Base-by-base conservation (phyloP, 2,888 invertebrate genomes). In the Tineola bisselliella region DNA sequence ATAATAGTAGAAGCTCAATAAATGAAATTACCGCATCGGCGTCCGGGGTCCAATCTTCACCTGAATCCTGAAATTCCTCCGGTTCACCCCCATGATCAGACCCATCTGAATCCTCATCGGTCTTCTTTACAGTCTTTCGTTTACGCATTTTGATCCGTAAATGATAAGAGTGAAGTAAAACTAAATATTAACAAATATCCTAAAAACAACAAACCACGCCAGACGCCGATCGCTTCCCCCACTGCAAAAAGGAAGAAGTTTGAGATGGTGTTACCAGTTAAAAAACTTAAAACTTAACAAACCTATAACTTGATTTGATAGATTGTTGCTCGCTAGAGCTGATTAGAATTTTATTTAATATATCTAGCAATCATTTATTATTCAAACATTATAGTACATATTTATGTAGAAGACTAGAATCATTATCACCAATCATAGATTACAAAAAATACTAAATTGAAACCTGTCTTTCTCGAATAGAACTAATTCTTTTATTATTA, bases 21-120 rank as follows among this genome's bases (percentile, higher is more conserved):
- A 48, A 48, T 43, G 17, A 18, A n/a, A 25, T 73, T 77, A 88
- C 87, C 71, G 84, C 67, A 75, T 84, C 86, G 70, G 69, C 87
- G 69, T 86, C 87, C 75, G 88, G 88, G 77, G 87, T 88, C 88
- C 88, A 88, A 76, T 88, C 88, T 75, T 87, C 88, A 54, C 88
- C 88, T 1, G 88, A 88, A 69, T 88, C 88, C 74, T 88, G 87
- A 66, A 88, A 88, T 69, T 88, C 88, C 81, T 88, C 88, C 64
- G 86, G 87, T 72, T 88, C 88, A 52, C 68, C 83, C 60, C 70
- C 82, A 64, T 73, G 77, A 69, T 84, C 87, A 8, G 87, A 86
- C 30, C 80, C 87, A 62, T 87, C 88, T 38, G 87, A 87, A 62
- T 87, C 87, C 59, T 82, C 84, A 48, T 79, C 86, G 64, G 69